A percentile compares a stretch with the other conserved stretches of the same genome.
These are phyloP conservation scores for Rallus limicola DNA, from an alignment of 2,113 vertebrate genomes.

Conservation along the genomic window DNA sequence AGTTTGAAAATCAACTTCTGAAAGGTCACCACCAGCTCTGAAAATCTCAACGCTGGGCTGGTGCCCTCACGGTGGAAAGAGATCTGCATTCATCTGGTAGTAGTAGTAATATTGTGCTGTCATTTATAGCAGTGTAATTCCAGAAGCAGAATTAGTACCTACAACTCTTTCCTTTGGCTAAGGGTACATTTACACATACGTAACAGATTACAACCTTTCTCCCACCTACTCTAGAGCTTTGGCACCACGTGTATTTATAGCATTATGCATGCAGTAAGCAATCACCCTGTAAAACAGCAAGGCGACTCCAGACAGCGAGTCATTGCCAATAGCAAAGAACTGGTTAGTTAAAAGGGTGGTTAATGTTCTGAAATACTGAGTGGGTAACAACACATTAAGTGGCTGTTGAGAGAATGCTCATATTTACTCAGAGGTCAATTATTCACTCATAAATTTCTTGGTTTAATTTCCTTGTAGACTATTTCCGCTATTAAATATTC, in stretches of 20 bases:
- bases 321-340: neutral
- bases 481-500: slow-evolving; percentile 43
- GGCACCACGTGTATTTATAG: neutral
- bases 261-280: neutral
- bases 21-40: neutral
- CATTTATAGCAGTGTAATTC: neutral
- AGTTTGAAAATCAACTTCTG: neutral
- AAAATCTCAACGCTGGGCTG: neutral
- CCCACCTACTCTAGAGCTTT: neutral
- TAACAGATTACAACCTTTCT: neutral
- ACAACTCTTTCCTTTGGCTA: neutral
- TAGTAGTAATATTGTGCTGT: neutral
- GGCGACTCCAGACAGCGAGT: neutral
- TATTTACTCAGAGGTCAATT: slow-evolving; percentile 58
- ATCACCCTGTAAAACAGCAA: neutral
- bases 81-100: neutral
- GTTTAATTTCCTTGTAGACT: slow-evolving; percentile 50
- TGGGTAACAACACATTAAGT: slow-evolving; percentile 31
- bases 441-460: slow-evolving; percentile 50
- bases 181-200: neutral
- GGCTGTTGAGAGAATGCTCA: neutral
- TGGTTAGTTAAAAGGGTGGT: neutral
- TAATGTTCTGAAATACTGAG: slow-evolving; percentile 27
- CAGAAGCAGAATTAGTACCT: neutral
- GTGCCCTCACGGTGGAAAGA: neutral